Conservation (phyloP, 2,113 vertebrate genomes). For the Scomber japonicus region DNA sequence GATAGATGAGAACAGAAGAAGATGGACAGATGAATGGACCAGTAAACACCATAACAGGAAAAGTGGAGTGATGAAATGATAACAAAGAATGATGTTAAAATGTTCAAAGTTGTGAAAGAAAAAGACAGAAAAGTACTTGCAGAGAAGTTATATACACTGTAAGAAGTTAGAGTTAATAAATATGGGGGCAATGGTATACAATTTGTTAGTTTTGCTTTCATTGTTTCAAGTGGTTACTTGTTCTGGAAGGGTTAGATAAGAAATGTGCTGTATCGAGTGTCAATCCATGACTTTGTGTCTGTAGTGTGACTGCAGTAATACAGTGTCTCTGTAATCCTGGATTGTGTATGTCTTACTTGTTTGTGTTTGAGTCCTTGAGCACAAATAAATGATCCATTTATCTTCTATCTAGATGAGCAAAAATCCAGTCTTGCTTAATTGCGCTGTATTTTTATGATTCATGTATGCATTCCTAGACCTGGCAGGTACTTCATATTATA, state of each 20-base stretch:
- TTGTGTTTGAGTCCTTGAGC: no score
- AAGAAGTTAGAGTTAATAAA: background rate
- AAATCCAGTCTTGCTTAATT: no score
- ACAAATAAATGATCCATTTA: no score
- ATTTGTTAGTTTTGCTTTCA: background rate
- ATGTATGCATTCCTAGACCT: no score
- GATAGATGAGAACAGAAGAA: conserved; percentile 20
- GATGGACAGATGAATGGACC: conserved; percentile 4
- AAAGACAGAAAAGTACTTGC: background rate
- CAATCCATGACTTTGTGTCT: no score
- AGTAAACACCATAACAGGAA: conserved; percentile 24
- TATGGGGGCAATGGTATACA: background rate
- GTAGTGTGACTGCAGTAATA: no score
- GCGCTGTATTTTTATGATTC: no score
- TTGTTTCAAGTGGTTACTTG: background rate
- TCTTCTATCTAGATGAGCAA: no score
- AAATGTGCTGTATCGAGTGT: no score
- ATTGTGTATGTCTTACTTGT: no score
- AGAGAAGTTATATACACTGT: background rate
- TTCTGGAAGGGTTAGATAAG: background rate
- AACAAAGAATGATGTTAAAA: conserved; percentile 20
- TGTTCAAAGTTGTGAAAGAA: background rate
- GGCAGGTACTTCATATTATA: no score
- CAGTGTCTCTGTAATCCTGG: no score
- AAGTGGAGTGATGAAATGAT: conserved; percentile 24